Percentiles rank a stretch among this genome's conserved stretches.
phyloP scores from a whole-genome alignment of 2,113 vertebrate genomes.

The Ophthalmolycus amberensis region DNA sequence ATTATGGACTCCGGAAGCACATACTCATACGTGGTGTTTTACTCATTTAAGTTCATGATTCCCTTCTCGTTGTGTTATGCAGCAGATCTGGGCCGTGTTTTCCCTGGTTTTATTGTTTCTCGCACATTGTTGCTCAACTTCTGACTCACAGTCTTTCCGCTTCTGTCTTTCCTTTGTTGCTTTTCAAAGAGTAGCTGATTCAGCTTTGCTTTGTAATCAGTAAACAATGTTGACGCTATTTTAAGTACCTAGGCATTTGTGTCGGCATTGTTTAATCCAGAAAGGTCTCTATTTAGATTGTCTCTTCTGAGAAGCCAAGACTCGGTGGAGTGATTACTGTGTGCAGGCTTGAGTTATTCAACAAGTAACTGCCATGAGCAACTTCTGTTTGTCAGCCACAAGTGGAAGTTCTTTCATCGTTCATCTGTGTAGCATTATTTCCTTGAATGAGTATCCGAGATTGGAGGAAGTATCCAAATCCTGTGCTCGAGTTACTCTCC shows the following conservation, averaged over 20 bases:
- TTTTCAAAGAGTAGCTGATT: conserved; percentile 18
- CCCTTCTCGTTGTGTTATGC: conserved; percentile 4
- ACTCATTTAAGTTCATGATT: conserved; percentile 24
- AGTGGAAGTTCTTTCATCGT: neutral
- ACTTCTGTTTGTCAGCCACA: conserved; percentile 5
- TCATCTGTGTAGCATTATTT: conserved; percentile 1
- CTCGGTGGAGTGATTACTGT: neutral
- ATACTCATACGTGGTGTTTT: neutral
- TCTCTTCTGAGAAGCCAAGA: conserved; percentile 1
- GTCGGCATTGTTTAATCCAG: neutral
- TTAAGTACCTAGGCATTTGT: conserved; percentile 14
- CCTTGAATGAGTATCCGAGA: neutral
- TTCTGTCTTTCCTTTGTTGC: neutral
- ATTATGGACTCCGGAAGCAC: conserved; percentile 1
- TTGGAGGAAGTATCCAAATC: neutral
- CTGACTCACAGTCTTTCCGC: conserved; percentile 22
- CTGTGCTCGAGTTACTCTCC: neutral
- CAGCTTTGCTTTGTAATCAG: conserved; percentile 29
- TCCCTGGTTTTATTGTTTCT: neutral
- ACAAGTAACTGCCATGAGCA: neutral
- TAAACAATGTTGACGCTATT: conserved; percentile 23
- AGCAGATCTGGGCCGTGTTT: neutral
- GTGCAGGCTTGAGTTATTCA: neutral
- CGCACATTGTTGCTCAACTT: conserved; percentile 12
- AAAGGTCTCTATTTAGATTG: neutral